Evolutionary conservation across 2,113 vertebrate genomes (phyloP), one percentile per base, ranked within the genome.

Genomic region (Pao palembangensis): DNA sequence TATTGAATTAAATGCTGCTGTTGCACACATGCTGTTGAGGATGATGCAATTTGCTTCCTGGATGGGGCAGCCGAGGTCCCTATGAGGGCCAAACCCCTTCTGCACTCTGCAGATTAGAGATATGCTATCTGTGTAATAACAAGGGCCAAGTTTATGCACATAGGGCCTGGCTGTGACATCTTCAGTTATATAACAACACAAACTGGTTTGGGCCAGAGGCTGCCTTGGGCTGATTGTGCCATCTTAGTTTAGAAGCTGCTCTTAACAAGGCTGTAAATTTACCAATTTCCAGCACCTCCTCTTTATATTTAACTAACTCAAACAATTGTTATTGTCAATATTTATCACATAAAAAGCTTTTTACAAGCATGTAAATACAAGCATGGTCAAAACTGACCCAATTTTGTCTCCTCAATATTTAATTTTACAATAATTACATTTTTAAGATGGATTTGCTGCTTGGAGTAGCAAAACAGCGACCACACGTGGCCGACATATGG

Each of bases 1-100:
- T 10, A 10, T 34, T 34, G 1, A 8, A 5, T 6, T 34, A 5
- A 38, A 38, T 38, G 34, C 34, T 38, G 8, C 8, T 12, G 34
- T 28, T 28, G 25, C 25, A 28, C 25, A 28, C 25, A 28, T 6
- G 25, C 34, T 11, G 34, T 0, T 12, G 34, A 38, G 56, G 72
- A 84, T 88, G 87, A 87, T 87, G 85, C 80, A 88, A 86, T 55
- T 56, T 55, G 53, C 38, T 47, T 38, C 25, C 46, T 6, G 47
- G 49, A 41, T 72, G 69, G 73, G 41, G 51, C 67, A 76, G 59
- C 28, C 17, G 42, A 50, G 54, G 64, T 75, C 38, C 38, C 4
- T 4, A 25, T 50, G 42, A 20, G 53, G 68, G 46, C 14, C 28
- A n/a, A 28, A 6, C 68, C 7, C 18, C 61, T 46, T 67, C 31